phyloP scores from a whole-genome alignment of 1,140 invertebrate genomes.

The Eriocheir sinensis region DNA sequence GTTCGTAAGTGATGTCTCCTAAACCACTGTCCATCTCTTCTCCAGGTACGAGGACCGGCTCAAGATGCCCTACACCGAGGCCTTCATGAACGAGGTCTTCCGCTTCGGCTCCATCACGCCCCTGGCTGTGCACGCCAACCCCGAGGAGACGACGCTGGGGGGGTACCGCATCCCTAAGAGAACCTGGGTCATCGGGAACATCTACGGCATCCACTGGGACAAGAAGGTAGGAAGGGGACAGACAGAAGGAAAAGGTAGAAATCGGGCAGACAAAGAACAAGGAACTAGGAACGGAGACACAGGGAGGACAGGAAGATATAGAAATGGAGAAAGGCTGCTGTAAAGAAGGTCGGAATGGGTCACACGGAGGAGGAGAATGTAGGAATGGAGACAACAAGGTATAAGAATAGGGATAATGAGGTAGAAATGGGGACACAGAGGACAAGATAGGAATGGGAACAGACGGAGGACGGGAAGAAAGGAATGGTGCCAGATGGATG shows the following conservation, averaged over 20 bases:
- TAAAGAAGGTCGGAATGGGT: too few relatives aligned
- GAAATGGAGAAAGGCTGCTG: background rate
- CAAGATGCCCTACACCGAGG: constrained; percentile 80
- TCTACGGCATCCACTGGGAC: constrained; percentile 83
- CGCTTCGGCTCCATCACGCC: constrained; percentile 79
- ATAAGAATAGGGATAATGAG: background rate
- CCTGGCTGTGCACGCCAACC: constrained; percentile 66
- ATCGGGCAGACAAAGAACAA: background rate
- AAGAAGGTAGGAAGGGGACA: constrained; percentile 35
- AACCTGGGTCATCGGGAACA: constrained; percentile 84
- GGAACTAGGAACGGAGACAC: background rate
- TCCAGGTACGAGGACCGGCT: constrained; percentile 74
- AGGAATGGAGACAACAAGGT: background rate
- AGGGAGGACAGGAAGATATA: background rate
- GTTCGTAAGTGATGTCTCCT: too few relatives aligned
- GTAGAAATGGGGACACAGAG: background rate
- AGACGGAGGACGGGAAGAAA: background rate
- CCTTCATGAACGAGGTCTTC: constrained; percentile 79
- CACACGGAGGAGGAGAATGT: background rate
- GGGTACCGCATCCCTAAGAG: constrained; percentile 80
- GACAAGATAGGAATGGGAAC: background rate
- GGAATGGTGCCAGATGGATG: too few relatives aligned
- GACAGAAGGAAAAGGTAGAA: background rate
- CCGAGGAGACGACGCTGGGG: constrained; percentile 73
- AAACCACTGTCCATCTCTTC: background rate